Percentiles rank a stretch among this genome's conserved stretches.
phyloP scores from a whole-genome alignment of 2,888 invertebrate species.

The Kuschelorhynchus macadamiae region DNA sequence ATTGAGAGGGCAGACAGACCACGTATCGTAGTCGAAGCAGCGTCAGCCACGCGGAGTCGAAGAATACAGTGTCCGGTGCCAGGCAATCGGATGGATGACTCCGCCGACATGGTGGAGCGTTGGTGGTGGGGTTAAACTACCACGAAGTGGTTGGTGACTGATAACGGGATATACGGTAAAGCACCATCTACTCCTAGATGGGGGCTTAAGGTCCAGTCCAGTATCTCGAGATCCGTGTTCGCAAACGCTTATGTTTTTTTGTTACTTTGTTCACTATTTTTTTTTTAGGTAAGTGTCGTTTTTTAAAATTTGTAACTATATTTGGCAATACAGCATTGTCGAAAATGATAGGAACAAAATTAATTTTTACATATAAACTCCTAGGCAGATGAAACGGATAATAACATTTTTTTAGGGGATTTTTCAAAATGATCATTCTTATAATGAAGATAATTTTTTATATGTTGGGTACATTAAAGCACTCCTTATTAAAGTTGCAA shows the following conservation, averaged over 20 bases:
- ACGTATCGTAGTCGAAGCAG: conserved; percentile 28
- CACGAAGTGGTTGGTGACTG: conserved; percentile 43
- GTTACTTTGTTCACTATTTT: too few species aligned
- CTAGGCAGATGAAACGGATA: too few species aligned
- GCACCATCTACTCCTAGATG: conserved; percentile 22
- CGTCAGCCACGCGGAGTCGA: conserved; percentile 27
- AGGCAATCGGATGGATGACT: conserved; percentile 41
- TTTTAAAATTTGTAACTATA: too few species aligned
- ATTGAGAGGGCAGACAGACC: conserved; percentile 35
- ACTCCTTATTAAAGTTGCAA: too few species aligned
- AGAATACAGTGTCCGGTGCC: conserved; percentile 31
- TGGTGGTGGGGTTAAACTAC: conserved; percentile 44
- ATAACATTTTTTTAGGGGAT: too few species aligned
- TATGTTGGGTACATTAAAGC: too few species aligned
- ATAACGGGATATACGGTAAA: conserved; percentile 37
- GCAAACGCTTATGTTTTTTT: not conserved
- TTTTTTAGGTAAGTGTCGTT: too few species aligned
- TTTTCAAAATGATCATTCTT: too few species aligned
- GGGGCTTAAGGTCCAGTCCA: not conserved
- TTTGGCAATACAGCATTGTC: too few species aligned
- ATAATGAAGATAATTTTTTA: too few species aligned
- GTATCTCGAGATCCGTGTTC: conserved; percentile 20
- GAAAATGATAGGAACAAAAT: too few species aligned
- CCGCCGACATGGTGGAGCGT: conserved; percentile 36
- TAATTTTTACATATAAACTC: too few species aligned